Evolutionary conservation across 1,140 invertebrate species (phyloP), one percentile per base, ranked within the genome.

Genomic region (Monomorium pharaonis): DNA sequence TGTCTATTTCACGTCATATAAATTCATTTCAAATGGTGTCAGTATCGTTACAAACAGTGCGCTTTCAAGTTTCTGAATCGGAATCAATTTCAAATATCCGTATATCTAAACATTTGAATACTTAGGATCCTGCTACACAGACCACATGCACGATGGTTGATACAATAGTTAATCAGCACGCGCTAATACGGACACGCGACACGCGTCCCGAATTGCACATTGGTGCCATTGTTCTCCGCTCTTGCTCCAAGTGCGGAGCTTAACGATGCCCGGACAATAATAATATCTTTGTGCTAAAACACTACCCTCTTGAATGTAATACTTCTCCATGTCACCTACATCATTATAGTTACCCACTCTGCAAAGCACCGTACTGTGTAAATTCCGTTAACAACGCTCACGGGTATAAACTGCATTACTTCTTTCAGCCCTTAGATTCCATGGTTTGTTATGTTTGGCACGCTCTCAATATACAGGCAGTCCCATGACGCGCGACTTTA

Each of bases 141-240:
- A 37, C n/a, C 7, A 42, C 12, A 24, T 12, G 24, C 14, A 24
- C 5, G 2, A 5, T 49, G 16, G 33, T 63, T 65, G 30, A 51
- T 24, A 51, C 44, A 78, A 78, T 67, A 62, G 67, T 58, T 10
- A 24, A 37, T 5, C 7, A 37, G 33, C 56, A 21, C 2, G 24
- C 21, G 63, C 27, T 47, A 51, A 65, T 85, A 65, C 44, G 12
- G 47, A 51, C 1, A n/a, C 12, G 21, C 33, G 47, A 51, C 3
- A n/a, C 7, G 18, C 33, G 33, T 47, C n/a, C n/a, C 76, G 76
- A 78, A 78, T 84, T 63, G 62, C 21, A 76, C 58, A 14, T n/a
- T 21, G 12, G n/a, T 30, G 16, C 47, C 56, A 65, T 85, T 85
- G 72, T 85, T 85, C 83, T 77, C 33, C 6, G 16, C 70, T 54